Evolutionary conservation across 1,140 invertebrate species (phyloP), one percentile per base, ranked within the genome.

Genomic region (Charaxes varanes): DNA sequence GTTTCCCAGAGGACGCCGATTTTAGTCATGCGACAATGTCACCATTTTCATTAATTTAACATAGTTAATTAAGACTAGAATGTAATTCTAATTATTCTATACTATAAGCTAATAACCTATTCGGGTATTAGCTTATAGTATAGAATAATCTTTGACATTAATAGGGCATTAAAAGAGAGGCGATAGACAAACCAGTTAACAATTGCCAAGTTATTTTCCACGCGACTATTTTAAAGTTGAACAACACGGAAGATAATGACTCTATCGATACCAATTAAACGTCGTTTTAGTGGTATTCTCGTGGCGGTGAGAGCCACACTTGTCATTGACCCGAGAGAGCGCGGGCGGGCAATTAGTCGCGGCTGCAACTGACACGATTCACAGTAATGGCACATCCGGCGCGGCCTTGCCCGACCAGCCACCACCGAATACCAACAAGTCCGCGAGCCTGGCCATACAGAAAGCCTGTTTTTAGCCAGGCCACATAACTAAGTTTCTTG

Each of bases 271-370:
- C 18, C 23, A 40, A 40, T 40, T 30, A 31, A 18, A 44, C 30
- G 11, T 34, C 17, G 17, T 35, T 34, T 23, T 16, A 23, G 32
- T 43, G 19, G 32, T 21, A 32, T 27, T 31, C 35, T 38, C 43
- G 41, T 43, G 46, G 50, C 34, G 46, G 50, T 42, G 43, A 50
- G 54, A 55, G 55, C 44, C 42, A 37, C 49, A 54, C 32, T 70
- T 76, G 72, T 77, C 70, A 77, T 76, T 76, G 72, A 80, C 76
- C 76, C 44, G 60, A 60, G 43, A n/a, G n/a, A 45, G 52, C 58
- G 62, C 61, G 60, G 59, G 56, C 62, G 57, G 41, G 32, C 55
- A 56, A 67, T 70, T 78, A 69, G 62, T 54, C 45, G 50, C 56
- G 58, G 55, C 60, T 70, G 64, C 65, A 66, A 40, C 57, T 70